These are phyloP conservation scores for Phoxinus phoxinus DNA, from an alignment of 2,113 vertebrate genomes.

Conservation along the genomic window DNA sequence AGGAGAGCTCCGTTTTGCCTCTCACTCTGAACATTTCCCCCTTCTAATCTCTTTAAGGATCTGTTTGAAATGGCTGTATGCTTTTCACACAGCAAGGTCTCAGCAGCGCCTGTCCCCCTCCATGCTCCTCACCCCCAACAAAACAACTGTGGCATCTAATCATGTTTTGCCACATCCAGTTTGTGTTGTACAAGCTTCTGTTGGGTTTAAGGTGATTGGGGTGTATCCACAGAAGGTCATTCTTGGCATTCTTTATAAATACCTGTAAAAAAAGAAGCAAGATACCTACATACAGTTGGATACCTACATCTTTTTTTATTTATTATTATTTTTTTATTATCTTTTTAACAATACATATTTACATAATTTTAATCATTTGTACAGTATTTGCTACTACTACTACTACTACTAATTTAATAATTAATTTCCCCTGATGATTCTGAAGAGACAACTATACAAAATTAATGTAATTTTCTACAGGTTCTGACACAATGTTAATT, in stretches of 20 bases:
- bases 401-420: too few species aligned
- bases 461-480: too few species aligned
- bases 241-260: constrained; percentile 9
- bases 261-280: not conserved
- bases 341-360: too few species aligned
- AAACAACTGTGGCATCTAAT: constrained; percentile 54
- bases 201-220: constrained; percentile 27
- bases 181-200: constrained; percentile 42
- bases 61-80: constrained; percentile 32
- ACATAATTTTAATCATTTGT: too few species aligned
- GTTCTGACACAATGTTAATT: too few species aligned
- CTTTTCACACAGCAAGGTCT: constrained; percentile 19
- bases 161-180: constrained; percentile 49
- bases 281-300: too few species aligned
- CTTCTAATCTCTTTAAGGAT: constrained; percentile 20
- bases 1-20: not conserved
- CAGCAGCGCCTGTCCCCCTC: constrained; percentile 22
- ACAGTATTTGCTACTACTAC: too few species aligned
- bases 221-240: constrained; percentile 29
- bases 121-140: constrained; percentile 24
- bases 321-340: too few species aligned
- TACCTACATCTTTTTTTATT: not conserved
- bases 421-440: too few species aligned
- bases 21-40: not conserved
- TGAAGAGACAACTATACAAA: too few species aligned